A percentile compares a stretch with the other conserved stretches of the same genome.
Conservation (phyloP, 1,140 invertebrate species). For the Holotrichia oblita region DNA sequence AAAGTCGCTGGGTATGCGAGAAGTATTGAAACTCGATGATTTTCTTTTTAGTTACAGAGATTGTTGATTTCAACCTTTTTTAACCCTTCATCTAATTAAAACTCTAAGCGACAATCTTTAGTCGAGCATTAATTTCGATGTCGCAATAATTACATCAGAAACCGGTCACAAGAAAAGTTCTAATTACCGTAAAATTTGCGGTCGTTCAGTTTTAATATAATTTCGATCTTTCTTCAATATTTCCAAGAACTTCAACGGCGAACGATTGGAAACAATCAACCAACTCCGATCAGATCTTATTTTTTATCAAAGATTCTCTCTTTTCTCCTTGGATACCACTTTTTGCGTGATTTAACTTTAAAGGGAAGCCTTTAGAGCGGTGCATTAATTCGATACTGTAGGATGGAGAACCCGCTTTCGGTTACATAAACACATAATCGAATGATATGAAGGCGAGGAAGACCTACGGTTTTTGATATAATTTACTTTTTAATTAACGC, state of each 20-base stretch:
- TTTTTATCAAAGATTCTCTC: background rate
- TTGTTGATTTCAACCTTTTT: too few relatives aligned
- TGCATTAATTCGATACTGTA: constrained; percentile 1
- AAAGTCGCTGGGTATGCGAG: too few relatives aligned
- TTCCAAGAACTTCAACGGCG: background rate
- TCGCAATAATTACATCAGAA: background rate
- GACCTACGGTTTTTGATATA: constrained; percentile 6
- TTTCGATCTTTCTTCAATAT: background rate
- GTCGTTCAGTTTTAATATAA: background rate
- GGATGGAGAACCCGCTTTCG: background rate
- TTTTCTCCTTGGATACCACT: background rate
- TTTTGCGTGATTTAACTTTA: constrained; percentile 8
- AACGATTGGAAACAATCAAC: background rate
- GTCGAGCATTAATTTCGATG: background rate
- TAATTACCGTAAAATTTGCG: background rate
- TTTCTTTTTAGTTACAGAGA: too few relatives aligned
- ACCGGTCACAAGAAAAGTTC: background rate
- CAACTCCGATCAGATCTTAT: constrained; percentile 9
- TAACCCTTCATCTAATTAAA: too few relatives aligned
- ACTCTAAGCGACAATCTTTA: too few relatives aligned
- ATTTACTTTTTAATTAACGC: constrained; percentile 3
- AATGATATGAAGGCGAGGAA: background rate
- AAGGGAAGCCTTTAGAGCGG: constrained; percentile 1
- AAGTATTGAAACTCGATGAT: too few relatives aligned
- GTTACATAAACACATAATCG: background rate